Base-by-base conservation (phyloP, 2,888 invertebrate genomes). In the Latheticus oryzae region DNA sequence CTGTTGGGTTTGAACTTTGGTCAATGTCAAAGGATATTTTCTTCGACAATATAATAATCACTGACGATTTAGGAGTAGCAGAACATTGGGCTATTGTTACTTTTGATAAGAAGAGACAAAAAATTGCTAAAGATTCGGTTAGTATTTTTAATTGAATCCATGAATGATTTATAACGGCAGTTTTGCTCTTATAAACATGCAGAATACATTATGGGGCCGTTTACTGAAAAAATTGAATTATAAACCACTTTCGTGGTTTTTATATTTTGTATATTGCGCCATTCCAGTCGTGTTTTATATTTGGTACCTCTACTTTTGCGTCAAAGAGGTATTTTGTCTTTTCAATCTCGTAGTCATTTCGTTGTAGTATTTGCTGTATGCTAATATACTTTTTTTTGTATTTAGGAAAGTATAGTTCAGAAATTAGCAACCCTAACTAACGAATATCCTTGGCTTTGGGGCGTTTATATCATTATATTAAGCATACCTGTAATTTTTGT, bases 1-100 rank as follows among this genome's bases (percentile, higher is more conserved):
- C 97, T 11, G 83, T 99, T 50, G 99, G 98, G 9, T 88, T 99
- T 76, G 99, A 99, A 79, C 81, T 99, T 62, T 99, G 99, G 99
- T 96, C 98, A 2, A 98, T 99, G 95, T 94, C 95, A 0, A 90
- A 93, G 60, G 85, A 88, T 71, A 92, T 99, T 68, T 81, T 95
- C 54, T 99, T 99, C 80, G 99, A 99, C 81, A 98, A 98, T 80
- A 83, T 99, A 50, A 82, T 99, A 58, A 84, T 99, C 56, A 91
- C 97, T 0, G 95, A 97, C 76, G 89, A 93, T 71, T 80, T 85
- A 54, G 80, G 79, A 1, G 84, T 89, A 0, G 95, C 96, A 0
- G 84, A 86, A 13, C 83, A 87, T 47, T 97, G 91, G 87, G 91
- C 97, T 1, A 82, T 83, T 21, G 87, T 88, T 61, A 94, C 94